A percentile compares a stretch with the other conserved stretches of the same genome.
These are phyloP conservation scores for Arion vulgaris DNA, from an alignment of 1,140 invertebrate species.

Conservation along the genomic window DNA sequence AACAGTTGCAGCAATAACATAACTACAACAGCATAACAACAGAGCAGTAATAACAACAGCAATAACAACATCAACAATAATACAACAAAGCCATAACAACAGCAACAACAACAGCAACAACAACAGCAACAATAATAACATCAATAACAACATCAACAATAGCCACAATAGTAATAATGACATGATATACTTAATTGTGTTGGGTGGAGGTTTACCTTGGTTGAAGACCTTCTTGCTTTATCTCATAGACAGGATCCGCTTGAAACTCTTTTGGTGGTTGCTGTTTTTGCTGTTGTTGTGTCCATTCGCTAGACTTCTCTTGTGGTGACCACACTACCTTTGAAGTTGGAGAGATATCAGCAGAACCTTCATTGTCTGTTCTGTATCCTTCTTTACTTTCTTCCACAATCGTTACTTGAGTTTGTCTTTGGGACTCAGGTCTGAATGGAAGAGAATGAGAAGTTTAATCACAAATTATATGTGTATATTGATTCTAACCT, in stretches of 20 bases:
- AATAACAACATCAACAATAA: too few relatives aligned
- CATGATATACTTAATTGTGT: too few relatives aligned
- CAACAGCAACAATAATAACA: too few relatives aligned
- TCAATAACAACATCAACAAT: too few relatives aligned
- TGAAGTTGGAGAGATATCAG: background rate
- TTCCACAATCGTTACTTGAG: background rate
- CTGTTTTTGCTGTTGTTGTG: conserved; percentile 9
- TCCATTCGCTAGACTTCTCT: background rate
- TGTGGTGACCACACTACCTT: background rate
- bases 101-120: too few relatives aligned
- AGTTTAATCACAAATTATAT: too few relatives aligned
- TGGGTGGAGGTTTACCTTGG: background rate
- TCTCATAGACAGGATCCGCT: background rate
- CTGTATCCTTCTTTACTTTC: background rate
- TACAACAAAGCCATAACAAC: too few relatives aligned
- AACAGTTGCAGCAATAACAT: too few relatives aligned
- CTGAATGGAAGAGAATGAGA: background rate
- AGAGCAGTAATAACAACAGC: too few relatives aligned
- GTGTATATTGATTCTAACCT: too few relatives aligned
- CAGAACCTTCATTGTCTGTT: background rate
- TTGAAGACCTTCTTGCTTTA: background rate
- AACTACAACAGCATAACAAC: too few relatives aligned
- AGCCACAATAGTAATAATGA: too few relatives aligned
- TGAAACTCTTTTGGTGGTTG: background rate
- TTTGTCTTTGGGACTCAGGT: background rate